Base-by-base conservation (phyloP, 2,888 invertebrate species). In the Aporophyla nigra region DNA sequence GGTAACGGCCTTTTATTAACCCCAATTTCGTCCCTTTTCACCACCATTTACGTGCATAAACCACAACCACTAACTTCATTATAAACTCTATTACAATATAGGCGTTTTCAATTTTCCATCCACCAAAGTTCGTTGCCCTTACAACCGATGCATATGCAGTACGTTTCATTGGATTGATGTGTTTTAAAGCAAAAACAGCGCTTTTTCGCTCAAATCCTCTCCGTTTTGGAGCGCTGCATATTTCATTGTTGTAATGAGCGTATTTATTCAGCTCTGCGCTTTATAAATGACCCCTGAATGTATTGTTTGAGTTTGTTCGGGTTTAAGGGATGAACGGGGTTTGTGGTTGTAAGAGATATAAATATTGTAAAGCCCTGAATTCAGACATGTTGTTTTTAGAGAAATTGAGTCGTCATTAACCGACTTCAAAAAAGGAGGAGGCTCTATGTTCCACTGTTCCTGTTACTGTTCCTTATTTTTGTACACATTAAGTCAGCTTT, bases 241-340 rank as follows among this genome's bases (percentile, higher is more conserved):
- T 83, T 83, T 80, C 63, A 72, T 65, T 68, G 49, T 40, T 54
- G 69, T 77, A 86, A 86, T 74, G 80, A 83, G 65, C 61, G 59
- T 49, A 72, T 71, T 79, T 84, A 70, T 71, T 66, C 61, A 53
- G 58, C 66, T 59, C 54, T 70, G 53, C 65, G 79, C 63, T 83
- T 69, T 78, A 78, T 68, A 83, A 72, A 83, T 81, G 43, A 61
- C 78, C 72, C 40, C 27, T 82, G 43, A 33, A 58, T 58, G 56
- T 69, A 56, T 72, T 58, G 56, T 68, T 69, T 16, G 46, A 24
- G 46, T 69, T 66, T 69, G 10, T 65, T 59, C 24, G 51, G 21
- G 49, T 16, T 77, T 62, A 62, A 49, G 40, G 51, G 66, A 68
- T 74, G 27, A 63, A 69, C 7, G 6, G 27, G 19, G 21, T 24